Evolutionary conservation across 2,113 vertebrate species (phyloP).

Genomic region (Orcinus orca): DNA sequence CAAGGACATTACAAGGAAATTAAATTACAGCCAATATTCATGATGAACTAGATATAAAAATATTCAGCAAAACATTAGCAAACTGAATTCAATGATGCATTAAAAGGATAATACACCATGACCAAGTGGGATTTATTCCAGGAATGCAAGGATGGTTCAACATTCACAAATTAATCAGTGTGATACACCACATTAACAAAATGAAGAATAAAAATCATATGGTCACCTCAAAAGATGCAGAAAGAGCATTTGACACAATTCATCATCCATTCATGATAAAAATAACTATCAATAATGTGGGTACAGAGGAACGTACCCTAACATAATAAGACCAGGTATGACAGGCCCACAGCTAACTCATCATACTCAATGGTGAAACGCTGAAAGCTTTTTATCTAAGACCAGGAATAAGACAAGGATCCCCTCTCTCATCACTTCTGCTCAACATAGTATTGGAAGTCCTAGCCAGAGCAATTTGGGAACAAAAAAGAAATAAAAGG

Average conservation of each 20-base stretch:
- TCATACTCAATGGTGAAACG: background rate
- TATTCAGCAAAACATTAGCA: background rate
- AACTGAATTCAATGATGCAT: background rate
- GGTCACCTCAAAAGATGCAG: background rate
- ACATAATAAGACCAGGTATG: background rate
- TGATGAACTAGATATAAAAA: background rate
- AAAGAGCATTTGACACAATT: background rate
- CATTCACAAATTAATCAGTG: no score
- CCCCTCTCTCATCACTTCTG: background rate
- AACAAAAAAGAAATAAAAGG: background rate
- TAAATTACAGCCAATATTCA: background rate
- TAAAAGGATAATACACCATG: background rate
- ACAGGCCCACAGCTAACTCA: background rate
- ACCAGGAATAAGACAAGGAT: background rate
- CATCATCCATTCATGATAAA: background rate
- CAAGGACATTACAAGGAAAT: background rate
- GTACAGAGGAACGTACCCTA: background rate
- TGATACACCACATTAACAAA: background rate
- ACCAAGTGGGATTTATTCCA: background rate
- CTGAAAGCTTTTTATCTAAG: background rate
- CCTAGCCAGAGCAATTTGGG: background rate
- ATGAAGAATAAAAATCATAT: background rate
- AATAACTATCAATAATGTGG: background rate
- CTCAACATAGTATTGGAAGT: background rate
- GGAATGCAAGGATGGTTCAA: background rate